A percentile compares a stretch with the other conserved stretches of the same genome.
These are phyloP conservation scores for Lordiphosa clarofinis DNA, from an alignment of 1,140 invertebrate species.

Conservation along the genomic window DNA sequence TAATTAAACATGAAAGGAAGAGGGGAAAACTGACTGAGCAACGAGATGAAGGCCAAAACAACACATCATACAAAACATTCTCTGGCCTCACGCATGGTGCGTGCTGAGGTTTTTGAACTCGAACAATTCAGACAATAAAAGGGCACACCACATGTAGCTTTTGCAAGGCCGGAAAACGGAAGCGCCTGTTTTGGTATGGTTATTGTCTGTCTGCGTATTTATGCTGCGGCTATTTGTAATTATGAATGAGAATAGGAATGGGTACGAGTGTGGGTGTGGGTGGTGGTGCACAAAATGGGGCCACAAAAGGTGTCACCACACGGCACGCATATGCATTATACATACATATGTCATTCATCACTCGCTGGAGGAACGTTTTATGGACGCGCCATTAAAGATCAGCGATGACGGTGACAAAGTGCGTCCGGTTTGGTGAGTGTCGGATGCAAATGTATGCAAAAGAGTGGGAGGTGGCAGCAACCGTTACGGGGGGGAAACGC, in stretches of 20 bases:
- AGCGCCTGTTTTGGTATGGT: conserved; percentile 62
- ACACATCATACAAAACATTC: background rate
- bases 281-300: conserved; percentile 1
- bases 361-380: conserved; percentile 22
- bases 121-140: conserved; percentile 9
- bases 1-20: conserved; percentile 45
- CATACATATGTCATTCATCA: conserved; percentile 37
- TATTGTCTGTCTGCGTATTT: conserved; percentile 47
- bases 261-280: conserved; percentile 1
- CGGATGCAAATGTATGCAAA: conserved; percentile 59
- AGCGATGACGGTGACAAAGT: conserved; percentile 61
- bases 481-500: too few relatives aligned
- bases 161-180: conserved; percentile 56
- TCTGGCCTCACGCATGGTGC: conserved; percentile 20
- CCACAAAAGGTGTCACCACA: conserved; percentile 50
- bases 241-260: conserved; percentile 35
- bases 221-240: conserved; percentile 43
- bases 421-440: conserved; percentile 67
- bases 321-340: background rate
- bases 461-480: background rate
- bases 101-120: conserved; percentile 45
- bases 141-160: conserved; percentile 3
- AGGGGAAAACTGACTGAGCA: too few relatives aligned
- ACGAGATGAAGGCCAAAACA: conserved; percentile 28
- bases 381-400: conserved; percentile 67